A percentile compares a stretch with the other conserved stretches of the same genome.
phyloP scores from a whole-genome alignment of 2,888 invertebrate species.

The Aromia moschata region DNA sequence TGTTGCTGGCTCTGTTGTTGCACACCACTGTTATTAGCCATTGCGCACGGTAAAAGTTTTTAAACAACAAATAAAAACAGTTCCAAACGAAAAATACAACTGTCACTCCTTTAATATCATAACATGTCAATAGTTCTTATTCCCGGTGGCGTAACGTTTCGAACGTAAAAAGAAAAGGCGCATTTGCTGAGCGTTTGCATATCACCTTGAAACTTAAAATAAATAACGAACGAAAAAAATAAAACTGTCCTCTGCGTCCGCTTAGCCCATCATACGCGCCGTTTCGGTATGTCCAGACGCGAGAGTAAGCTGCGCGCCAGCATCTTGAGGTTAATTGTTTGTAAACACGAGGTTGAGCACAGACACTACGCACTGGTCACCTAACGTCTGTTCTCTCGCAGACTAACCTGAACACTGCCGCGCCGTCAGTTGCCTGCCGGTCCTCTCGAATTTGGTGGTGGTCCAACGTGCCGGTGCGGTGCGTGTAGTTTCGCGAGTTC shows the following conservation, averaged over 20 bases:
- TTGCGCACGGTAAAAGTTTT: constrained; percentile 48
- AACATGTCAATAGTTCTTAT: constrained; percentile 61
- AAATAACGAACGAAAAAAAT: constrained; percentile 52
- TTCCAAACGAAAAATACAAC: constrained; percentile 61
- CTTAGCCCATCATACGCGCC: constrained; percentile 57
- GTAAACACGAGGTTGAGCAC: constrained; percentile 26
- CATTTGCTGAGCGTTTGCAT: constrained; percentile 41
- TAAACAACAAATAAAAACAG: constrained; percentile 52
- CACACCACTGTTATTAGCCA: constrained; percentile 58
- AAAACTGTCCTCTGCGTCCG: constrained; percentile 46
- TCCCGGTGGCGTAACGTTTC: constrained; percentile 52
- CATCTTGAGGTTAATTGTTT: constrained; percentile 29
- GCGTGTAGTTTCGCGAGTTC: constrained; percentile 60
- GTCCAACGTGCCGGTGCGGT: constrained; percentile 51
- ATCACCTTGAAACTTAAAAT: constrained; percentile 51
- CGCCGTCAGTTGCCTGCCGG: constrained; percentile 38
- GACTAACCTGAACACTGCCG: constrained; percentile 31
- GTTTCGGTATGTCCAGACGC: constrained; percentile 35
- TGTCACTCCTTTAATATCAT: constrained; percentile 62
- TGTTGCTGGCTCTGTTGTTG: constrained; percentile 34
- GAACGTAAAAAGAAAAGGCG: constrained; percentile 44
- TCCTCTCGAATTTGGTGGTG: constrained; percentile 58
- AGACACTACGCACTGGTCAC: constrained; percentile 28
- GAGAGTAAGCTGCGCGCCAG: constrained; percentile 24
- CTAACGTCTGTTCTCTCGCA: constrained; percentile 48